These are phyloP conservation scores for Sminthurides bifidus DNA, from an alignment of 1,140 invertebrate species.

Conservation along the genomic window DNA sequence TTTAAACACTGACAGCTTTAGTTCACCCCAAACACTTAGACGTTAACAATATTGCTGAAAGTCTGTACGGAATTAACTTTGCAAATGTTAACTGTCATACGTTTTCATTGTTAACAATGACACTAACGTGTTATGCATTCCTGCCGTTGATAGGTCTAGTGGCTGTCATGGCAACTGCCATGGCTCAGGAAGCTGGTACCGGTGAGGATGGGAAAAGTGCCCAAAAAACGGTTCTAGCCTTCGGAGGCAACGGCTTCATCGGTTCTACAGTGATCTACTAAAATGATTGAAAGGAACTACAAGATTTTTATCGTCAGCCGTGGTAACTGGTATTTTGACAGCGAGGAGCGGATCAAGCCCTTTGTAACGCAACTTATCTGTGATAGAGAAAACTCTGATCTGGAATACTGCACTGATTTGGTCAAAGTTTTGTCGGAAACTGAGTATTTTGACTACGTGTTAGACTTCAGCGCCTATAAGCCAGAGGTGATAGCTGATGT, in stretches of 20 bases:
- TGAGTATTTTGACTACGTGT: constrained; percentile 36
- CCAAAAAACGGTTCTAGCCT: constrained; percentile 35
- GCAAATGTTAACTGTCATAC: not conserved
- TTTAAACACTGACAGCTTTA: no score
- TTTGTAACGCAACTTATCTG: constrained; percentile 35
- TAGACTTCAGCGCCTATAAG: constrained; percentile 42
- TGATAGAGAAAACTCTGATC: constrained; percentile 36
- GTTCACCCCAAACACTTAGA: no score
- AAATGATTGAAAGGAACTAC: constrained; percentile 20
- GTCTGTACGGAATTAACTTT: no score
- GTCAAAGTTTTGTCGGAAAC: constrained; percentile 30
- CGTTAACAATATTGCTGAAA: no score
- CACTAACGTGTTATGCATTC: not conserved
- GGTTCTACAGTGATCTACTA: constrained; percentile 37
- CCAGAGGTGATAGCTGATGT: constrained; percentile 35
- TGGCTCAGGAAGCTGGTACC: not conserved
- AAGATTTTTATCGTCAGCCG: constrained; percentile 38
- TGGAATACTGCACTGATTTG: constrained; percentile 35
- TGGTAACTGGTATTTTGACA: constrained; percentile 43
- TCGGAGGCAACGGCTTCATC: constrained; percentile 44
- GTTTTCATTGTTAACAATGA: not conserved
- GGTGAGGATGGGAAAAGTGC: not conserved
- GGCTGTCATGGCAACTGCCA: not conserved
- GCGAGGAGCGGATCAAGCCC: constrained; percentile 35
- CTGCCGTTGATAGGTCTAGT: not conserved